A percentile compares a stretch with the other conserved stretches of the same genome.
Evolutionary conservation across 2,888 invertebrate genomes (phyloP).

Genomic region (Mactromeris polynyma): DNA sequence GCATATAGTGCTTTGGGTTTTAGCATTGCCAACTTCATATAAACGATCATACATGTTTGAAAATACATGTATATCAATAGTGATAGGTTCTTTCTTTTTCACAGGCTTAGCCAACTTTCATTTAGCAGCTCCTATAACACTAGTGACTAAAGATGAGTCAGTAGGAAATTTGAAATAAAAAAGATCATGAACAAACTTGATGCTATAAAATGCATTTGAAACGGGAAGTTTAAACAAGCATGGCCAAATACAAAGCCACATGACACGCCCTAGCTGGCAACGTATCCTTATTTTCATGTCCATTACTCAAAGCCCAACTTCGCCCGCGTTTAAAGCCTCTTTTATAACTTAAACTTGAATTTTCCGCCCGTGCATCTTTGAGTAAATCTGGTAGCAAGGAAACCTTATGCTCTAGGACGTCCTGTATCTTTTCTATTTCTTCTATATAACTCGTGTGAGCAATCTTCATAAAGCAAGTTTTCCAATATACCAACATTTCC

Average conservation of each 20-base stretch:
- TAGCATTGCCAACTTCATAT: conserved; percentile 29
- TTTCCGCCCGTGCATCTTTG: not conserved
- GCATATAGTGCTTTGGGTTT: conserved; percentile 42
- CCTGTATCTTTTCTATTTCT: not conserved
- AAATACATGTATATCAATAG: conserved; percentile 26
- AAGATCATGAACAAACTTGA: conserved; percentile 30
- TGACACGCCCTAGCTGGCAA: conserved; percentile 31
- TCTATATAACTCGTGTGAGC: too few species aligned
- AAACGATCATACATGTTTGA: conserved; percentile 29
- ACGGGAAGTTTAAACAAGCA: conserved; percentile 27
- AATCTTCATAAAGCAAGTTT: too few species aligned
- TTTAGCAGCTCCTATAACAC: conserved; percentile 29
- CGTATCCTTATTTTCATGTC: not conserved
- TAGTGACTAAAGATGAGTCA: conserved; percentile 22
- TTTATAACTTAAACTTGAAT: not conserved
- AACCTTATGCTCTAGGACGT: not conserved
- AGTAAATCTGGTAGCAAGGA: too few species aligned
- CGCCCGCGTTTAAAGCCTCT: not conserved
- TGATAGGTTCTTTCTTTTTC: conserved; percentile 35
- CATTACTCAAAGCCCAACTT: conserved; percentile 22
- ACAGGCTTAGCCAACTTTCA: conserved; percentile 11
- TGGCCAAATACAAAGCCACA: conserved; percentile 21
- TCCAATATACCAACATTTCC: too few species aligned
- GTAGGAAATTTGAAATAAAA: conserved; percentile 9
- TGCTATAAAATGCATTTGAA: conserved; percentile 35